Conservation (phyloP, 2,888 invertebrate species). For the Pseudeuparius sepicola region DNA sequence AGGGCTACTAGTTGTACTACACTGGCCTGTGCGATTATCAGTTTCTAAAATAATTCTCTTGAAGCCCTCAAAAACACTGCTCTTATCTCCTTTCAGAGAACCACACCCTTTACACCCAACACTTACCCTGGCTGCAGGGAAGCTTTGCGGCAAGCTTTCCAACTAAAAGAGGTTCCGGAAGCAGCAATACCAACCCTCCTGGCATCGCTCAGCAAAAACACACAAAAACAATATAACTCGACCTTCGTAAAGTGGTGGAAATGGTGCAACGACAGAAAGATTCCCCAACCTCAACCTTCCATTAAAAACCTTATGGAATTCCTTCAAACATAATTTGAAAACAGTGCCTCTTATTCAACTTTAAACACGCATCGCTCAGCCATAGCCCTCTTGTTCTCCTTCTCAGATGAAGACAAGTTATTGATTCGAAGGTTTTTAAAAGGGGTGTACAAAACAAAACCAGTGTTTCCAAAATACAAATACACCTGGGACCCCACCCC, state of each 20-base stretch:
- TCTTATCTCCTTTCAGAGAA: conserved; percentile 25
- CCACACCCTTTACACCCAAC: conserved; percentile 21
- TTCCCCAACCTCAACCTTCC: not conserved
- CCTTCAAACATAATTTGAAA: not conserved
- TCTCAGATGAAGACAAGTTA: conserved; percentile 13
- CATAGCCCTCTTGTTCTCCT: conserved; percentile 17
- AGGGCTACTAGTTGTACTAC: conserved; percentile 28
- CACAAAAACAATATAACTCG: conserved; percentile 23
- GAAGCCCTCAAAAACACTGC: conserved; percentile 20
- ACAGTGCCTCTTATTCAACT: conserved; percentile 17
- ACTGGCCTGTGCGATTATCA: conserved; percentile 23
- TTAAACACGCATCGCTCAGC: conserved; percentile 23
- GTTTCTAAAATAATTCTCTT: conserved; percentile 20
- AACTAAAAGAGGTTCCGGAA: conserved; percentile 16
- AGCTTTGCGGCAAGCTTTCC: conserved; percentile 24
- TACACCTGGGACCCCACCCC: conserved; percentile 25
- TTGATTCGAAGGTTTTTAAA: conserved; percentile 23
- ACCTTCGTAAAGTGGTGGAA: conserved; percentile 12
- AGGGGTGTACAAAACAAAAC: conserved; percentile 20
- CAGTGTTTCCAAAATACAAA: conserved; percentile 21
- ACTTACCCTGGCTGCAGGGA: conserved; percentile 27
- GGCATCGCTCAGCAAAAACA: conserved; percentile 14
- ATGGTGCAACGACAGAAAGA: not conserved
- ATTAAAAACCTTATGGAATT: conserved; percentile 3
- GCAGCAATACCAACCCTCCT: conserved; percentile 17